Evolutionary conservation across 1,140 invertebrate genomes (phyloP).

Genomic region (Triops cancriformis): DNA sequence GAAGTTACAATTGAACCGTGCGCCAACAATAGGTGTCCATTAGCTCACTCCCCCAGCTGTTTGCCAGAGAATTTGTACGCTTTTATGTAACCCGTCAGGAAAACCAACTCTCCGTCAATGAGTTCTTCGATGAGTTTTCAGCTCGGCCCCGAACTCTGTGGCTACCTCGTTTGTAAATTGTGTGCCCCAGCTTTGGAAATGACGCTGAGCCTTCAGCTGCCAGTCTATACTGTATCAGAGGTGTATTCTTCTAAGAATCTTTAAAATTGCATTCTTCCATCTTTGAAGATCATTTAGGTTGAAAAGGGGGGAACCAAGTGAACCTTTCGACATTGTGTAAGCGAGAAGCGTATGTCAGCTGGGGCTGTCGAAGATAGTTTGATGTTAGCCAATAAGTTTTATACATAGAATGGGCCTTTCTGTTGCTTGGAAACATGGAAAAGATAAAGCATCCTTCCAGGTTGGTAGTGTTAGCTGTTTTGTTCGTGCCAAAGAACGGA

Average conservation of each 20-base stretch:
- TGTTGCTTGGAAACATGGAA: not conserved
- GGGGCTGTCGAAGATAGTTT: not conserved
- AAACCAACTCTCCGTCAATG: not conserved
- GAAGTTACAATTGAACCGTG: not conserved
- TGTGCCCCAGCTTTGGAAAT: not conserved
- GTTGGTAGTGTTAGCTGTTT: not conserved
- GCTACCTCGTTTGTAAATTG: not conserved
- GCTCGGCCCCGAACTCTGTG: too few species aligned
- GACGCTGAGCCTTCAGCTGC: not conserved
- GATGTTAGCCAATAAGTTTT: slow-evolving; percentile 11
- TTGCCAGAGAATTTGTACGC: not conserved
- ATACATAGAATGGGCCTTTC: not conserved
- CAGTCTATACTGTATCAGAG: not conserved
- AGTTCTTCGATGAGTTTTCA: not conserved
- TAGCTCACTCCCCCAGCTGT: slow-evolving; percentile 4
- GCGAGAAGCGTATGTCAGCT: not conserved
- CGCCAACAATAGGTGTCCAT: not conserved
- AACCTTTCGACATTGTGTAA: not conserved
- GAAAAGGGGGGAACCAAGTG: not conserved
- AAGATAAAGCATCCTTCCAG: not conserved
- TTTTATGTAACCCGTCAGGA: not conserved
- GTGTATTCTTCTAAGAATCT: not conserved
- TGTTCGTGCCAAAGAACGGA: not conserved
- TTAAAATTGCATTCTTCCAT: not conserved
- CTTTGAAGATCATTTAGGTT: not conserved